Evolutionary conservation across 2,113 vertebrate species (phyloP).

Genomic region (Oreochromis niloticus): DNA sequence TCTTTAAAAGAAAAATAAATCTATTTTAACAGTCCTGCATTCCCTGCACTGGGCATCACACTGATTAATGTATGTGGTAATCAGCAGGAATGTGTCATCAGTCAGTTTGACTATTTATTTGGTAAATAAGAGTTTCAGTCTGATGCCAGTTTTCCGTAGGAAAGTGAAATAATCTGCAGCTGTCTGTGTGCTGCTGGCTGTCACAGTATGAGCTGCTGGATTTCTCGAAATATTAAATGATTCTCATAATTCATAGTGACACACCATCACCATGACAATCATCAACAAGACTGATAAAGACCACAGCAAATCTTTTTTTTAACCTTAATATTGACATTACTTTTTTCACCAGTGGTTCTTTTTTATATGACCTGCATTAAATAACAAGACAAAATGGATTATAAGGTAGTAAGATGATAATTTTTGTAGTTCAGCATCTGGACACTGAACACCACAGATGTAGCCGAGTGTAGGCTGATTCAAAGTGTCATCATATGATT

Average conservation of each 20-base stretch:
- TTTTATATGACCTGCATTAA: too few relatives aligned
- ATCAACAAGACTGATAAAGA: too few relatives aligned
- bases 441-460: not conserved
- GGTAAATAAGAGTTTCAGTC: rapidly evolving
- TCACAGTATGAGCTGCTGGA: too few relatives aligned
- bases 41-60: rapidly evolving
- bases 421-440: rapidly evolving
- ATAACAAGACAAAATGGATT: rapidly evolving
- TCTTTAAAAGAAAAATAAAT: rapidly evolving
- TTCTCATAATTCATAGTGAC: too few relatives aligned
- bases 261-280: too few relatives aligned
- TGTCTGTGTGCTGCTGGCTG: too few relatives aligned
- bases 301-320: too few relatives aligned
- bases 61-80: not conserved
- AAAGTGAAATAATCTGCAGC: rapidly evolving
- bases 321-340: too few relatives aligned
- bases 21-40: rapidly evolving
- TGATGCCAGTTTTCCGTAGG: rapidly evolving
- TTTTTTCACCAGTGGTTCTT: too few relatives aligned
- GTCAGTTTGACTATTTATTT: not conserved
- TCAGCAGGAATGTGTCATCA: not conserved
- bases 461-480: not conserved
- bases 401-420: rapidly evolving
- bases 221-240: too few relatives aligned
- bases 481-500: rapidly evolving